Evolutionary conservation across 2,888 invertebrate genomes (phyloP), one percentile per base, ranked within the genome.

Genomic region (Myathropa florea): DNA sequence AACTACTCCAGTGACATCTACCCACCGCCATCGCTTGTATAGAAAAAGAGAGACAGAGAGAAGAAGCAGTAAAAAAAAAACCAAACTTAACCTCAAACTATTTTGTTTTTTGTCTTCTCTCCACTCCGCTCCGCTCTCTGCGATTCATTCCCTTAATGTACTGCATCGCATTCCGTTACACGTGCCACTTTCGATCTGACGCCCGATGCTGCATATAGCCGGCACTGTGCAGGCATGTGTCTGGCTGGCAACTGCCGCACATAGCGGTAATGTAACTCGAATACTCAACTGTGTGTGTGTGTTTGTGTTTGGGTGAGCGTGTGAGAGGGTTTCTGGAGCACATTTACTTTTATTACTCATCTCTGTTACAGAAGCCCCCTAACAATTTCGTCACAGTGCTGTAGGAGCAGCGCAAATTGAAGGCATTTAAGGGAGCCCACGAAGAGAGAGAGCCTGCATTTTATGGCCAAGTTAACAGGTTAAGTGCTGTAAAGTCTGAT

Each of bases 91-190:
- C 46, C 9, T 63, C 64, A 57, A 55, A 24, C 53, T 70, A 12
- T 71, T 63, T 67, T 84, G 67, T 18, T 46, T 46, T 18, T 18
- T 46, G 7, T 46, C 18, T n/a, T 7, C 4, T 18, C 46, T 18
- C 46, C 46, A 46, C 18, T 7, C 46, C 46, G n/a, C 39, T n/a
- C n/a, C 53, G 30, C 10, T 59, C 39, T 73, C 60, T 82, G 75
- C 78, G 59, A 82, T 79, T 82, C 78, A 86, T 86, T 83, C 86
- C 82, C 83, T 83, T 86, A 86, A 86, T 86, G 86, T 79, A 86
- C 83, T 82, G 86, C 78, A 86, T 83, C 64, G 86, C 46, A 86
- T 83, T 86, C 78, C 75, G 83, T 86, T 86, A 86, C 86, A 86
- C 86, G 86, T 86, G 86, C 83, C 83, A 83, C 61, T 86, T 78